Base-by-base conservation (phyloP, 2,888 invertebrate genomes). In the Microplitis deprimator region DNA sequence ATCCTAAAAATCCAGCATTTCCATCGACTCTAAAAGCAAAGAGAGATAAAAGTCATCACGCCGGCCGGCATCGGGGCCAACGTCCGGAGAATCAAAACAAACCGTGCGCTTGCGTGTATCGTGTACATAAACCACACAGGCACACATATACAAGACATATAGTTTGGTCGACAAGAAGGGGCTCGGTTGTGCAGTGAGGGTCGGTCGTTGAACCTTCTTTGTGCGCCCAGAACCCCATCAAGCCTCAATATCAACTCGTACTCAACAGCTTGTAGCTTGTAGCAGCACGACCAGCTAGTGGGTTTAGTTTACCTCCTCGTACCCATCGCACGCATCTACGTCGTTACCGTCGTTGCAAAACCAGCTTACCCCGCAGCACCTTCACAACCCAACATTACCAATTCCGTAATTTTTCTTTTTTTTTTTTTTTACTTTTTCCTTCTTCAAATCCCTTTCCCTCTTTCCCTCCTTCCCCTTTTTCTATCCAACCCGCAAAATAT, bases 51-150 rank as follows among this genome's bases (percentile, higher is more conserved):
- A 50, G 13, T 8, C 10, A 8, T 50, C 10, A 50, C 13, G 74
- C 41, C n/a, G 73, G 59, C 77, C 20, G 69, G 78, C 76, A 78
- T 70, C 83, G 87, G 88, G 82, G 88, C 87, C 89, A 89, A 89
- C 88, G 89, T 88, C 89, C 89, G 89, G 89, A 87, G 89, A 89
- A 89, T 89, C 89, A 89, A 89, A 89, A 89, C 89, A 89, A 89
- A 89, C 89, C 87, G 86, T 82, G 86, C 85, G 83, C 84, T 75
- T 59, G 79, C 77, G 72, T 79, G 79, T 81, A 78, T 80, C 29
- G 65, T 65, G 65, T 65, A 29, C 13, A 29, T 65, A 29, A 62
- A 17, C 62, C n/a, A 62, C 20, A 62, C 62, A n/a, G 8, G 13
- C 59, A 79, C 79, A 79, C 76, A 77, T 75, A 76, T 69, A 77